A percentile compares a stretch with the other conserved stretches of the same genome.
These are phyloP conservation scores for Leptinotarsa tumamoca DNA, from an alignment of 2,888 invertebrate genomes.

Conservation along the genomic window DNA sequence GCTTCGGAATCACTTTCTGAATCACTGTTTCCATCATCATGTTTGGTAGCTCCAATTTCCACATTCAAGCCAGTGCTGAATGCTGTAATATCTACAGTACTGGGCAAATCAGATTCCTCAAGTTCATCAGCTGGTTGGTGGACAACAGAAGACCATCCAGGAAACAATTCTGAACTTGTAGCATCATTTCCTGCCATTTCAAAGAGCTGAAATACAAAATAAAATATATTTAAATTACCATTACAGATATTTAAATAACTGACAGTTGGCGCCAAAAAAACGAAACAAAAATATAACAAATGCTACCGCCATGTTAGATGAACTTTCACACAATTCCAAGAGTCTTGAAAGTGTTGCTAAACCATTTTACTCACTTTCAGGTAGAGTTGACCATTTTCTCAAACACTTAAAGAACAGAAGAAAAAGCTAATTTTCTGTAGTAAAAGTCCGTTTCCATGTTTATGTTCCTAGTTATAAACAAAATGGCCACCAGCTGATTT, in stretches of 20 bases:
- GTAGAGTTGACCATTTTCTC: constrained; percentile 46
- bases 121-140: constrained; percentile 73
- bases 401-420: constrained; percentile 43
- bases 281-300: constrained; percentile 50
- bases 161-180: constrained; percentile 64
- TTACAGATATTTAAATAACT: constrained; percentile 28
- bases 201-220: constrained; percentile 35
- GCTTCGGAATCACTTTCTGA: constrained; percentile 72
- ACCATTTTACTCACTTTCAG: constrained; percentile 47
- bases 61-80: constrained; percentile 69
- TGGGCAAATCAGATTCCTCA: constrained; percentile 73
- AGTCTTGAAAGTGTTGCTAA: constrained; percentile 30
- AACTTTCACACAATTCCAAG: constrained; percentile 27
- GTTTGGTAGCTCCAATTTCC: constrained; percentile 55
- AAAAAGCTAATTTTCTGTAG: constrained; percentile 43
- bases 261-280: constrained; percentile 61
- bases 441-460: constrained; percentile 63
- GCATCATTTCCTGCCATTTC: constrained; percentile 66
- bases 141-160: constrained; percentile 71
- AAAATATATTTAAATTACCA: not conserved
- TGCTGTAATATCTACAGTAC: constrained; percentile 76
- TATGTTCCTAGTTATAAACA: constrained; percentile 62
- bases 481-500: constrained; percentile 65
- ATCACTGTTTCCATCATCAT: constrained; percentile 61
- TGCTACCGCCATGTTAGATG: constrained; percentile 44